These are phyloP conservation scores for Mesochorus sp. DNA, from an alignment of 2,888 invertebrate species.

Conservation along the genomic window DNA sequence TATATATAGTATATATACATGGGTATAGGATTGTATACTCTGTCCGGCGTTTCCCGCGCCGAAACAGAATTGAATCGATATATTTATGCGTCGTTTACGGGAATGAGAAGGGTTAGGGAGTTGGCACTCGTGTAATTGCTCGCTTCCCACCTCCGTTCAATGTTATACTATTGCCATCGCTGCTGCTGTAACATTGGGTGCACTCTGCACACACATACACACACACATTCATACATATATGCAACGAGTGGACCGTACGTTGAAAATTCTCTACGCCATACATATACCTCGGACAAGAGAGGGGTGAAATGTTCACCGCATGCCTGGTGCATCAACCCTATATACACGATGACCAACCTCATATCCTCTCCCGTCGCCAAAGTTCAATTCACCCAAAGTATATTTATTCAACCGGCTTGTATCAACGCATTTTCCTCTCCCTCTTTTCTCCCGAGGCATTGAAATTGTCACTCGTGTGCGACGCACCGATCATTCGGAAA, in stretches of 20 bases:
- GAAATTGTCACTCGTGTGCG: constrained; percentile 53
- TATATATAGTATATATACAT: not conserved
- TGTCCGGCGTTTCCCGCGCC: constrained; percentile 69
- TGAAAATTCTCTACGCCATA: constrained; percentile 70
- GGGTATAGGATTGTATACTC: constrained; percentile 30
- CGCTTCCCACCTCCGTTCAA: constrained; percentile 60
- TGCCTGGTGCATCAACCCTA: constrained; percentile 41
- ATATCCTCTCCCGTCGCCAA: constrained; percentile 37
- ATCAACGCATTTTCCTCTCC: constrained; percentile 1
- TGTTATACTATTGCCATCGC: constrained; percentile 40
- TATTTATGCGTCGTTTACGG: constrained; percentile 81
- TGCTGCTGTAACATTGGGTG: constrained; percentile 16
- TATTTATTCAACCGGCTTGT: constrained; percentile 47
- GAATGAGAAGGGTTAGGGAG: constrained; percentile 75
- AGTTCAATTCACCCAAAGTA: constrained; percentile 59
- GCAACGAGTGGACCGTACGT: constrained; percentile 37
- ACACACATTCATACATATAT: constrained; percentile 5
- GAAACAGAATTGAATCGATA: constrained; percentile 82
- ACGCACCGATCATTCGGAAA: constrained; percentile 37
- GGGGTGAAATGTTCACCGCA: constrained; percentile 54
- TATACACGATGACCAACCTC: constrained; percentile 5
- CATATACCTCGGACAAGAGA: constrained; percentile 50
- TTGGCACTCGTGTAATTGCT: constrained; percentile 79
- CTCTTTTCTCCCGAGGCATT: constrained; percentile 57
- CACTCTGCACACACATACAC: constrained; percentile 9